Conservation (phyloP, 2,113 vertebrate species). For the Acrocephalus arundinaceus region DNA sequence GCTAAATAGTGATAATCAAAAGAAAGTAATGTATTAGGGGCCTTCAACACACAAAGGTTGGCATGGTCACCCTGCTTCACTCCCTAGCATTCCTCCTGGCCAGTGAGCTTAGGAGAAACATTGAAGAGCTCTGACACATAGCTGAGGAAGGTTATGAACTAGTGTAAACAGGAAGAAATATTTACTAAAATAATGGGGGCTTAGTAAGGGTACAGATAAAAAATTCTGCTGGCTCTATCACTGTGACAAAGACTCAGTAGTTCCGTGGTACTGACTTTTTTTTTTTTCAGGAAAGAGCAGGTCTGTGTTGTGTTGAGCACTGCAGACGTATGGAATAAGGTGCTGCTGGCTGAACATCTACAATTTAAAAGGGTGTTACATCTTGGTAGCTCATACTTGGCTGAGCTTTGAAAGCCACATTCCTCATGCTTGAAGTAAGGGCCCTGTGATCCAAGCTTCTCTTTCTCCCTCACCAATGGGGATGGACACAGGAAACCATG, state of each 20-base stretch:
- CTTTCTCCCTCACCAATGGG: background rate
- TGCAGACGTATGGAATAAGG: background rate
- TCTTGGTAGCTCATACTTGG: background rate
- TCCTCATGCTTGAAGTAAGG: background rate
- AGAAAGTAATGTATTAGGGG: background rate
- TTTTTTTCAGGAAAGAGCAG: background rate
- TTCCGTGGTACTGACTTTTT: accelerated
- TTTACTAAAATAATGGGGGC: background rate
- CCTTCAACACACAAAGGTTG: background rate
- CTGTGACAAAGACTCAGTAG: no score
- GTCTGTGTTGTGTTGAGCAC: background rate
- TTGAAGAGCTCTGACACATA: background rate
- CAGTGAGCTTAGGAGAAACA: conserved; percentile 12
- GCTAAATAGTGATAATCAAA: background rate
- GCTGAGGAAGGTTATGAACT: background rate
- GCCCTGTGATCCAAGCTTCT: background rate
- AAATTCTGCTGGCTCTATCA: background rate
- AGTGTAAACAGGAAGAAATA: background rate
- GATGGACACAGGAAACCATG: background rate
- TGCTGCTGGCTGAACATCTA: background rate
- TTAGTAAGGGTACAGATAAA: background rate
- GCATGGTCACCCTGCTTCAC: background rate
- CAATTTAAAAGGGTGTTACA: background rate
- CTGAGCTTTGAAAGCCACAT: background rate
- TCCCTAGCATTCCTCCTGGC: background rate